A percentile compares a stretch with the other conserved stretches of the same genome.
Conservation (phyloP, 2,113 vertebrate species). For the Chaetorhynchus papuensis region DNA sequence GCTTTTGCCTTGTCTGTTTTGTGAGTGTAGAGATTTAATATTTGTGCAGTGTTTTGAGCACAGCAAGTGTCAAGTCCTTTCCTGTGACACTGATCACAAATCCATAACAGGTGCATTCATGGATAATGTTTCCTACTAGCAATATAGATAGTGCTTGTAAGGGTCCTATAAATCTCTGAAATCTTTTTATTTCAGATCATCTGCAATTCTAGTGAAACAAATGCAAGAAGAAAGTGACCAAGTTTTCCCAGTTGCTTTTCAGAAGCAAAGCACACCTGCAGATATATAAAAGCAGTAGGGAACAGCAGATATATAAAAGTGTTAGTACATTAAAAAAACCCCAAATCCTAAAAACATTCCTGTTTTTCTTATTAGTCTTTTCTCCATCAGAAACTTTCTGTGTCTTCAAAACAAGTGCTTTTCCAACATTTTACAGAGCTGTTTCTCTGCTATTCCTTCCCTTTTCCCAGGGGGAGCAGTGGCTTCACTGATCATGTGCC, state of each 20-base stretch:
- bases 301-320: neutral
- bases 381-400: neutral
- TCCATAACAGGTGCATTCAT: neutral
- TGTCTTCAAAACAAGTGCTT: neutral
- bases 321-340: accelerated
- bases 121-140: neutral
- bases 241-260: neutral
- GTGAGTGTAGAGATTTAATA: neutral
- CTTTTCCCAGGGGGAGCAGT: neutral
- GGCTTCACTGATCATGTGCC: conserved; percentile 8
- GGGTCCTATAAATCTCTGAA: neutral
- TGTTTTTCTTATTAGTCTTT: neutral
- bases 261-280: neutral
- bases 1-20: neutral
- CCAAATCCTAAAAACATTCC: neutral
- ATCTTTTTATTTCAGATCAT: neutral
- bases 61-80: neutral
- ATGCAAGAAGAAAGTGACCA: neutral
- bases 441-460: neutral
- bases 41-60: neutral
- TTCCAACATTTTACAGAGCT: neutral
- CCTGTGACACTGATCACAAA: neutral
- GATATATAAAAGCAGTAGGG: neutral
- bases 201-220: neutral
- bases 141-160: accelerated